A percentile compares a stretch with the other conserved stretches of the same genome.
These are phyloP conservation scores for Eristalis intricaria DNA, from an alignment of 2,888 invertebrate genomes.

Conservation along the genomic window DNA sequence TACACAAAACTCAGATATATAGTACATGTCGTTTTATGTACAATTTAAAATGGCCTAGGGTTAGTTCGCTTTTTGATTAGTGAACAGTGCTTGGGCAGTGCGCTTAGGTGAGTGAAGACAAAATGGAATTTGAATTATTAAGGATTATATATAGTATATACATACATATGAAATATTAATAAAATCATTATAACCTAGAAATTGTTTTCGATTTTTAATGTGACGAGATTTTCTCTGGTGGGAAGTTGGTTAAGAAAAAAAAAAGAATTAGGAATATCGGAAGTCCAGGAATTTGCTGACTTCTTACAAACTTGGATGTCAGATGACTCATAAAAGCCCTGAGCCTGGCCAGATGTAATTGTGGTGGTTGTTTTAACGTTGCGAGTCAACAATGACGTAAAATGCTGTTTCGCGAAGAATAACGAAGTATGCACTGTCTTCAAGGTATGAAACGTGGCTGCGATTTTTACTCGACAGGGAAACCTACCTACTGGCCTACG, in stretches of 20 bases:
- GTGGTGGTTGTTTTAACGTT: no score
- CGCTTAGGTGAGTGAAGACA: background rate
- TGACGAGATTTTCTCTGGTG: background rate
- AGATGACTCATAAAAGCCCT: no score
- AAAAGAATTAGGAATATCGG: no score
- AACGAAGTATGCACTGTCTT: no score
- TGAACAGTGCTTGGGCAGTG: background rate
- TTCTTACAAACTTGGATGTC: no score
- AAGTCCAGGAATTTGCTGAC: no score
- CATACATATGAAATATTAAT: slow-evolving; percentile 22
- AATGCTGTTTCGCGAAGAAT: no score
- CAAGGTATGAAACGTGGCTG: no score
- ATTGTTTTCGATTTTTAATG: background rate
- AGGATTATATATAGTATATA: slow-evolving; percentile 15
- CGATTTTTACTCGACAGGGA: no score
- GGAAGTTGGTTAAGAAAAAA: background rate
- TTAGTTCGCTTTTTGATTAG: slow-evolving; percentile 13
- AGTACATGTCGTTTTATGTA: background rate
- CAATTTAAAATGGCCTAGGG: background rate
- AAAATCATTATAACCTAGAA: slow-evolving; percentile 15
- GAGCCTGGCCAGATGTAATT: no score
- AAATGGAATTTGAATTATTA: slow-evolving; percentile 6
- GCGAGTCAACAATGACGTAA: no score
- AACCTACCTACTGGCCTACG: no score
- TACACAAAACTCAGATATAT: slow-evolving; percentile 2